Conservation (phyloP, 2,888 invertebrate species). For the Cephus pygmeus region DNA sequence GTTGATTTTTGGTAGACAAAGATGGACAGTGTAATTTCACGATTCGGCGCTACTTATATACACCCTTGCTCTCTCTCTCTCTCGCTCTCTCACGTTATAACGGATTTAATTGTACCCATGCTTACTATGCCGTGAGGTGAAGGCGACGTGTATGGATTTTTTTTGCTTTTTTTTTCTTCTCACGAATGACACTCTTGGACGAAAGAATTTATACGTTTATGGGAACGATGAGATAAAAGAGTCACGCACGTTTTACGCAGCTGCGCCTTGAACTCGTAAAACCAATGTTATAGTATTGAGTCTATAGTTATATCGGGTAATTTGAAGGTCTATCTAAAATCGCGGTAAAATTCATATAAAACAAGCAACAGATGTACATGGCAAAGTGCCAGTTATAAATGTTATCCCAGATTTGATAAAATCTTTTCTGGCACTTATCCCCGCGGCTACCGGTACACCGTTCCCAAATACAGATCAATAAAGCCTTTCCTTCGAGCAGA, state of each 20-base stretch:
- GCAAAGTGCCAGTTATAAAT: constrained; percentile 30
- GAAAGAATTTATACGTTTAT: not conserved
- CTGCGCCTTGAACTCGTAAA: not conserved
- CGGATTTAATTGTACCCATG: not conserved
- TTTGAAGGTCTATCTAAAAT: not conserved
- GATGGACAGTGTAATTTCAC: not conserved
- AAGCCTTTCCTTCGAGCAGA: not conserved
- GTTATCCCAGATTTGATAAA: not conserved
- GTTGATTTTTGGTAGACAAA: not conserved
- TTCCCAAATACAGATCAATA: not conserved
- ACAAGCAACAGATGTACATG: constrained; percentile 35
- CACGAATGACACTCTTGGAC: not conserved
- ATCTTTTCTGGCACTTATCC: not conserved
- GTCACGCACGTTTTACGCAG: not conserved
- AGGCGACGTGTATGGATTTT: not conserved
- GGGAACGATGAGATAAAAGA: not conserved
- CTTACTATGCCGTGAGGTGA: not conserved
- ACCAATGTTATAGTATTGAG: not conserved
- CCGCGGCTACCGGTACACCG: not conserved
- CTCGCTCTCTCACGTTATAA: not conserved
- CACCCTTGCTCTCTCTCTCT: not conserved
- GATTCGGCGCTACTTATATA: not conserved
- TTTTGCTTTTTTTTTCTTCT: not conserved
- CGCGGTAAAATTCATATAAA: constrained; percentile 26
- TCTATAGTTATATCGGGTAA: not conserved